Evolutionary conservation across 2,797 vertebrate genomes (phyloP).

Genomic region (Balearica regulorum): DNA sequence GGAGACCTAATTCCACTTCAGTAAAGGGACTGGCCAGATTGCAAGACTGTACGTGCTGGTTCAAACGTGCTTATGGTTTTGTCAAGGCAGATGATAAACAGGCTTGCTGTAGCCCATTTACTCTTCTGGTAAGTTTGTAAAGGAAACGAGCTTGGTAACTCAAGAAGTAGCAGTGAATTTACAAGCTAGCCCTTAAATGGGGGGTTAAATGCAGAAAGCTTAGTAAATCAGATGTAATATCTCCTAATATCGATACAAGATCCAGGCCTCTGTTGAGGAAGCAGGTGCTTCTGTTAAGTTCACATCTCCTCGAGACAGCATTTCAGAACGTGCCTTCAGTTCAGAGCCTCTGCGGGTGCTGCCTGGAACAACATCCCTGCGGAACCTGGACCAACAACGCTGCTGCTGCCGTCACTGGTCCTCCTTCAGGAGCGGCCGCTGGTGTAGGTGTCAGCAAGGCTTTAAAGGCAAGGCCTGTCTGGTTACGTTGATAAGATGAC

Average conservation of each 20-base stretch:
- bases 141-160: background rate
- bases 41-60: background rate
- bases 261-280: background rate
- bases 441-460: background rate
- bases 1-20: background rate
- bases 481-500: background rate
- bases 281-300: background rate
- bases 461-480: background rate
- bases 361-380: fast-evolving
- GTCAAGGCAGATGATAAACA: background rate
- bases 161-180: background rate
- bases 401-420: background rate
- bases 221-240: background rate
- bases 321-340: background rate
- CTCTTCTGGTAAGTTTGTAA: background rate
- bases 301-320: background rate
- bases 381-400: background rate
- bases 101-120: background rate
- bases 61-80: background rate
- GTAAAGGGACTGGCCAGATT: background rate
- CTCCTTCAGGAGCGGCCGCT: background rate
- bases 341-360: background rate
- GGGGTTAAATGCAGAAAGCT: background rate
- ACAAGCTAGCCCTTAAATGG: background rate
- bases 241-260: background rate